Evolutionary conservation across 1,140 invertebrate genomes (phyloP).

Genomic region (Scaptomyza hsui): DNA sequence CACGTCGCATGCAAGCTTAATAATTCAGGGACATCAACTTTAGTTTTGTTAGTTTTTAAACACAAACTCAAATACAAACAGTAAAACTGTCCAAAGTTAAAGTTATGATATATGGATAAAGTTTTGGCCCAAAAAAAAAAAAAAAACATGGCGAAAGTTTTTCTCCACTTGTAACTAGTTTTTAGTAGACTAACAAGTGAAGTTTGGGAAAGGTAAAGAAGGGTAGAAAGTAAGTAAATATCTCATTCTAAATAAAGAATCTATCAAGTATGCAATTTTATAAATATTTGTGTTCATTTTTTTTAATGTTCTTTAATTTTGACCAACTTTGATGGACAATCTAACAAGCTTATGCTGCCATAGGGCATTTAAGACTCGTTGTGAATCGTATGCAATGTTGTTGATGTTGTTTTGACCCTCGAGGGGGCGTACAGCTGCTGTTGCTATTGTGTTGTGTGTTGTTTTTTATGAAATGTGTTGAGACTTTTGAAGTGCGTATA

Average conservation of each 20-base stretch:
- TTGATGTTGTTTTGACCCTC: constrained; percentile 20
- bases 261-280: too few relatives aligned
- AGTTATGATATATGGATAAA: constrained; percentile 61
- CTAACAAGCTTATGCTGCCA: constrained; percentile 16
- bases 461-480: constrained; percentile 59
- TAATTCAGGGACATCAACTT: constrained; percentile 70
- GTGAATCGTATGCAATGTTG: constrained; percentile 34
- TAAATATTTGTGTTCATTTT: too few relatives aligned
- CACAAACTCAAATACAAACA: constrained; percentile 38
- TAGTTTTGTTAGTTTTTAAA: constrained; percentile 21
- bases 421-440: constrained; percentile 34
- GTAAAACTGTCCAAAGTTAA: constrained; percentile 50
- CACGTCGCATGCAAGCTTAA: constrained; percentile 51
- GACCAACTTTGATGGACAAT: background rate
- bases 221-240: background rate
- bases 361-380: constrained; percentile 57
- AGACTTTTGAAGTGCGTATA: constrained; percentile 74
- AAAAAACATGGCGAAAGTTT: constrained; percentile 56
- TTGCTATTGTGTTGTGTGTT: constrained; percentile 33
- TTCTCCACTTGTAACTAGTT: constrained; percentile 1
- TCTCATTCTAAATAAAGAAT: too few relatives aligned
- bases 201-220: background rate
- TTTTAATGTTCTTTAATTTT: too few relatives aligned
- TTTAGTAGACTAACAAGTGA: constrained; percentile 7
- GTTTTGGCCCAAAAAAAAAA: constrained; percentile 5